Evolutionary conservation across 2,113 vertebrate species (phyloP), one percentile per base, ranked within the genome.

Genomic region (Sebastes fasciatus): DNA sequence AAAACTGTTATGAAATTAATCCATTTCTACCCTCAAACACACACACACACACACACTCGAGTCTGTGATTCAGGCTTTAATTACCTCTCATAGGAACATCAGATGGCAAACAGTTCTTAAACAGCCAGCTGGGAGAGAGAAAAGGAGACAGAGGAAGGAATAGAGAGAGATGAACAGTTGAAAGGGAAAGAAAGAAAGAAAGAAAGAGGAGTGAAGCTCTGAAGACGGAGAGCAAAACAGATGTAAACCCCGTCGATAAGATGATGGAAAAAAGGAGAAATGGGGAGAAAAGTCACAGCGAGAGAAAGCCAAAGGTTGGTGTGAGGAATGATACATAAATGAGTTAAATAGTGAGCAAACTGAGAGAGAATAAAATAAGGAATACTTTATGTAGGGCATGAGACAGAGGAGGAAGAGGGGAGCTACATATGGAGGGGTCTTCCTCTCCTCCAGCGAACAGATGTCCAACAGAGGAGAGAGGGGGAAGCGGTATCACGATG

Each of bases 91-190:
- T 63, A 95, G 94, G 94, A 95, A 89, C 86, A 94, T 93, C 91
- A 90, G 91, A 94, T 91, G 92, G 90, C 94, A 95, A 96, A 95
- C 93, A 91, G 94, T 87, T 92, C 90, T 93, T 94, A 94, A 95
- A 94, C 89, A 93, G 91, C 87, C 92, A 90, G 87, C 90, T 92
- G 93, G 91, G 93, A 93, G 67, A 80, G 63, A 68, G 51, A 80
- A 64, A 67, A 60, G 72, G 40, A 72, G 62, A 61, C 51, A 55
- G 49, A 17, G 61, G 82, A 64, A 68, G 46, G 19, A 49, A 87
- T 45, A 16, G 66, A 66, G 75, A 72, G 71, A 79, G 63, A 80
- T 62, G 51, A 46, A 60, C 51, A 43, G 66, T 17, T 74, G 17
- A 49, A 21, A 60, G 4, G n/a, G 21, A 65, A 45, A 64, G 46